Conservation (phyloP, 2,113 vertebrate genomes). For the Rhinolophus sinicus region DNA sequence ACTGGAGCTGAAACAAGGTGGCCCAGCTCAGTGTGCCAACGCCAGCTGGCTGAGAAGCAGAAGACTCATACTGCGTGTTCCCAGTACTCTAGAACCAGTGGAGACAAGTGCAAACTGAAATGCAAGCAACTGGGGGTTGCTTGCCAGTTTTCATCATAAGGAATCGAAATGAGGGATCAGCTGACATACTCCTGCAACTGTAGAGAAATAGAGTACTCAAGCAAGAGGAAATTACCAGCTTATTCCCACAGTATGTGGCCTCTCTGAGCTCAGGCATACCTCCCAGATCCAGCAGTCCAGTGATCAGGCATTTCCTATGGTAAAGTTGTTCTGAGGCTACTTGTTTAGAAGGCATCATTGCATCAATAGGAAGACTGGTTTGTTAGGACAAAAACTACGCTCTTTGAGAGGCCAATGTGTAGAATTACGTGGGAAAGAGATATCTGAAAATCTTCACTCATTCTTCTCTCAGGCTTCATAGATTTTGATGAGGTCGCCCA, state of each 20-base stretch:
- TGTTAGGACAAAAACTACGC: background rate
- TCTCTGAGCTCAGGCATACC: slow-evolving; percentile 7
- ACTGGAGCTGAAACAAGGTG: background rate
- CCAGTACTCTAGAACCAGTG: background rate
- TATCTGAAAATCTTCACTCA: background rate
- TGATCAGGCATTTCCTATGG: background rate
- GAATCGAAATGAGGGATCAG: background rate
- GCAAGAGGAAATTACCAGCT: slow-evolving; percentile 30
- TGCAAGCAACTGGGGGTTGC: background rate
- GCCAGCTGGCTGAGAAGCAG: background rate
- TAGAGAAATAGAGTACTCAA: background rate
- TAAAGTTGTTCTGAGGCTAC: background rate
- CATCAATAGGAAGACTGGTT: background rate
- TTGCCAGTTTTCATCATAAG: slow-evolving; percentile 34
- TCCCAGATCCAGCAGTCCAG: background rate
- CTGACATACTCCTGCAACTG: background rate
- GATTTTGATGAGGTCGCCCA: background rate
- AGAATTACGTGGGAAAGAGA: background rate
- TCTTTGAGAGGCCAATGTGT: background rate
- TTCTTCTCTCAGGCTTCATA: background rate
- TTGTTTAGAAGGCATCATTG: background rate
- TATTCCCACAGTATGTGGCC: background rate
- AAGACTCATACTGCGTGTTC: background rate
- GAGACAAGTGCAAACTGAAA: background rate
- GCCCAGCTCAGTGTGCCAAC: background rate